These are phyloP conservation scores for Phylloscopus collybita DNA, from an alignment of 2,797 vertebrate genomes.

Conservation along the genomic window DNA sequence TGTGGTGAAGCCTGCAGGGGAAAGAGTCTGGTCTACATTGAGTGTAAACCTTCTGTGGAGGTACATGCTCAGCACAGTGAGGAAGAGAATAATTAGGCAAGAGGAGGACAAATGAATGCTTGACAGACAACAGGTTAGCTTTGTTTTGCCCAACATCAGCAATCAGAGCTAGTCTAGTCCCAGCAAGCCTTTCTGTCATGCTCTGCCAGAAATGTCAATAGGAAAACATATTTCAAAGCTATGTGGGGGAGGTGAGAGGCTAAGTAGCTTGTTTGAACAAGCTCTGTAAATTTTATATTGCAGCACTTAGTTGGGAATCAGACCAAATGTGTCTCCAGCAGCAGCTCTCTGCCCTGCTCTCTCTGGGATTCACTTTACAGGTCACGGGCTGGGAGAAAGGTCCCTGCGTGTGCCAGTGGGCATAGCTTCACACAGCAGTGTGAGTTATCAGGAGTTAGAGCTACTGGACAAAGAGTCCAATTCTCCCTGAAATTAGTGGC, in stretches of 20 bases:
- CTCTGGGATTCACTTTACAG: not conserved
- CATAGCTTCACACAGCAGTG: not conserved
- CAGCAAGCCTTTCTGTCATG: not conserved
- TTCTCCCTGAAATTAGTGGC: not conserved
- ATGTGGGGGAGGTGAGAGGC: not conserved
- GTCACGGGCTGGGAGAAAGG: not conserved
- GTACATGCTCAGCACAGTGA: not conserved
- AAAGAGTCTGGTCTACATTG: not conserved
- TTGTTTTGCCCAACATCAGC: not conserved
- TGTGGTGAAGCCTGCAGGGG: not conserved
- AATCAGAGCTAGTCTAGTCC: not conserved
- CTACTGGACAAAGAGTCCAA: not conserved
- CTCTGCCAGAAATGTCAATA: not conserved
- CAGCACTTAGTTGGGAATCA: not conserved
- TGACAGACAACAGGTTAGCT: not conserved
- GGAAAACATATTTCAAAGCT: not conserved
- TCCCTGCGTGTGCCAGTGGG: rapidly evolving
- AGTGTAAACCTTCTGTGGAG: not conserved
- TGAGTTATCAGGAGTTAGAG: not conserved
- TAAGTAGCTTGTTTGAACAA: conserved; percentile 1
- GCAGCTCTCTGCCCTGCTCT: not conserved
- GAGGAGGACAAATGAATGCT: not conserved
- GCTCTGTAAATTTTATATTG: not conserved
- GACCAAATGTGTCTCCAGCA: not conserved
- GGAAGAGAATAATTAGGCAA: not conserved